phyloP scores from a whole-genome alignment of 2,888 invertebrate genomes.

The Platypus cylindrus region DNA sequence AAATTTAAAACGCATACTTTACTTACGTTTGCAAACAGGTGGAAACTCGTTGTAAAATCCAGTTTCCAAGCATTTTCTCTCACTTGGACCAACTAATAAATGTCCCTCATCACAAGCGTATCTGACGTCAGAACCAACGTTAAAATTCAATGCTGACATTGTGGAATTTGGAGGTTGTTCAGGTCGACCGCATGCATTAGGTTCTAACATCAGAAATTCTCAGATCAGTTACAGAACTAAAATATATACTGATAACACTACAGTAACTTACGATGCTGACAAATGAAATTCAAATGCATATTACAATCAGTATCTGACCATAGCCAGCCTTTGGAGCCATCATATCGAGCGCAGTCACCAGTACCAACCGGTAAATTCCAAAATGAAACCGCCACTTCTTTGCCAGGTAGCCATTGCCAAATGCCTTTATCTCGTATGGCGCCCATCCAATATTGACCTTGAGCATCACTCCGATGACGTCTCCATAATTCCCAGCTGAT shows the following conservation, averaged over 20 bases:
- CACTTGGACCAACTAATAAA: constrained; percentile 71
- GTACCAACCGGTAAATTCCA: constrained; percentile 79
- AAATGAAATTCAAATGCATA: constrained; percentile 75
- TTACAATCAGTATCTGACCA: constrained; percentile 89
- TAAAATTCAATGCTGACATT: constrained; percentile 61
- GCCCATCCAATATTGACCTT: constrained; percentile 92
- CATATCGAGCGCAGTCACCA: constrained; percentile 79
- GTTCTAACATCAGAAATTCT: constrained; percentile 50
- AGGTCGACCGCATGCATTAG: constrained; percentile 80
- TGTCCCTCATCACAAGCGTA: constrained; percentile 80
- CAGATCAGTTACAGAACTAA: not conserved
- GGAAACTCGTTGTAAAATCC: constrained; percentile 91
- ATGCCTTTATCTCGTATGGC: constrained; percentile 68
- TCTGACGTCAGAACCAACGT: constrained; percentile 72
- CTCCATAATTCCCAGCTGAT: constrained; percentile 92
- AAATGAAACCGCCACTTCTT: constrained; percentile 79
- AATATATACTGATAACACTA: not conserved
- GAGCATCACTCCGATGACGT: constrained; percentile 77
- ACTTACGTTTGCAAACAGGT: constrained; percentile 84
- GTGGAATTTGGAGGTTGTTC: constrained; percentile 91
- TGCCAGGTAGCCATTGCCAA: constrained; percentile 86
- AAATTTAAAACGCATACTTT: too few relatives aligned
- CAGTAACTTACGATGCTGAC: constrained; percentile 74
- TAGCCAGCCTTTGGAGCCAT: constrained; percentile 87
- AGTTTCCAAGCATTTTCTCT: constrained; percentile 74